A percentile compares a stretch with the other conserved stretches of the same genome.
Conservation (phyloP, 92 coral and sea anemone genomes). For the Porites cylindrica region DNA sequence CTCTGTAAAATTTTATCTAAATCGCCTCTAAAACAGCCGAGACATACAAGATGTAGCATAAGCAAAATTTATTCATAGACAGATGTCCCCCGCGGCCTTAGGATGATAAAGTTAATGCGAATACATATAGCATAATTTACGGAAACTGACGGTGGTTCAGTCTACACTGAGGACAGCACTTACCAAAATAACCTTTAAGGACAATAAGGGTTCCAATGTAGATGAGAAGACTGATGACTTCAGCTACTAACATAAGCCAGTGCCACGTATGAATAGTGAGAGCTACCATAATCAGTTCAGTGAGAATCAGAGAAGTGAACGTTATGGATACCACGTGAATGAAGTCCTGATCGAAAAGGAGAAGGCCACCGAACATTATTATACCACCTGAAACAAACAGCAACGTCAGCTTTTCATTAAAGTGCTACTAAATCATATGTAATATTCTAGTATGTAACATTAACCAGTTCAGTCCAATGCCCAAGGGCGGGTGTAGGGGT, state of each 20-base stretch:
- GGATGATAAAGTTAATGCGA: not conserved
- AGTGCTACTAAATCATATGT: too few species aligned
- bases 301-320: constrained; percentile 94
- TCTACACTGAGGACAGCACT: constrained; percentile 20
- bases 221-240: constrained; percentile 84
- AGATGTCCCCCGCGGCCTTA: too few species aligned
- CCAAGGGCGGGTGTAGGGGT: too few species aligned
- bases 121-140: too few species aligned
- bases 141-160: not conserved
- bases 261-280: constrained; percentile 98
- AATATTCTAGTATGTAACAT: too few species aligned
- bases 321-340: constrained; percentile 98
- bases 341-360: constrained; percentile 91
- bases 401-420: not conserved
- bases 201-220: constrained; percentile 89
- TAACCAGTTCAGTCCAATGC: too few species aligned
- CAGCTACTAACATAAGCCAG: constrained; percentile 96
- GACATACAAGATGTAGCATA: too few species aligned
- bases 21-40: too few species aligned
- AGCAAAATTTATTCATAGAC: too few species aligned
- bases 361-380: constrained; percentile 98
- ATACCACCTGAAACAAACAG: constrained; percentile 72
- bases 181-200: constrained; percentile 89
- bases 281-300: constrained; percentile 97
- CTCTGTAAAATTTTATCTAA: too few species aligned